Evolutionary conservation across 2,888 invertebrate genomes (phyloP).

Genomic region (Leucophora obtusa): DNA sequence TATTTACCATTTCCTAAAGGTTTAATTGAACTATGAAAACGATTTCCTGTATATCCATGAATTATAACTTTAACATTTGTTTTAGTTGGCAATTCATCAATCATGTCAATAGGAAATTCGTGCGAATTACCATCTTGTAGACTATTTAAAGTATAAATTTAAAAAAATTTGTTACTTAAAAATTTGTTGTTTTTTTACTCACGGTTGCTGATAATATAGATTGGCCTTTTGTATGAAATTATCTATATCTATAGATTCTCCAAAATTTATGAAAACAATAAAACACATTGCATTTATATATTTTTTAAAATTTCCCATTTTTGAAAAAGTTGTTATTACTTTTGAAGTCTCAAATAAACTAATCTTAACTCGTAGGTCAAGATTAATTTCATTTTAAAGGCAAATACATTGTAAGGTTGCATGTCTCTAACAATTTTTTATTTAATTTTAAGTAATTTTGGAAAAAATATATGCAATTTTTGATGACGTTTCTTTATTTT

Average conservation of each 20-base stretch:
- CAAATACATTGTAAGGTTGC: not conserved
- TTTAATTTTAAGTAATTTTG: conserved; percentile 15
- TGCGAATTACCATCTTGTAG: conserved; percentile 47
- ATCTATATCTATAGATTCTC: not conserved
- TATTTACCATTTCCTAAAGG: conserved; percentile 72
- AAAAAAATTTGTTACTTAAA: no score
- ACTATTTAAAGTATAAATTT: conserved; percentile 7
- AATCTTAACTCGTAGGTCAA: not conserved
- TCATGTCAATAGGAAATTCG: conserved; percentile 67
- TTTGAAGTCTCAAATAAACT: not conserved
- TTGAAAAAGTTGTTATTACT: not conserved
- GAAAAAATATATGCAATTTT: not conserved
- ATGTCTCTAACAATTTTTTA: conserved; percentile 2
- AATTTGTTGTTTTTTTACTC: conserved; percentile 50
- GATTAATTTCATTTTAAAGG: not conserved
- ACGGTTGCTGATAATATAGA: conserved; percentile 69
- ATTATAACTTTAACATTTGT: conserved; percentile 74
- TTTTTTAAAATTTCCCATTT: conserved; percentile 30
- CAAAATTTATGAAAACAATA: not conserved
- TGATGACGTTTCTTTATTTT: not conserved
- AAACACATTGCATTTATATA: not conserved
- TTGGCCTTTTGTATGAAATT: conserved; percentile 63
- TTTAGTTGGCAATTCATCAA: conserved; percentile 63
- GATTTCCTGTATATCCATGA: conserved; percentile 75
- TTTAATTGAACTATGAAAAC: conserved; percentile 71